These are phyloP conservation scores for Eidolon dupreanum DNA, from an alignment of 2,797 vertebrate genomes.

Conservation along the genomic window DNA sequence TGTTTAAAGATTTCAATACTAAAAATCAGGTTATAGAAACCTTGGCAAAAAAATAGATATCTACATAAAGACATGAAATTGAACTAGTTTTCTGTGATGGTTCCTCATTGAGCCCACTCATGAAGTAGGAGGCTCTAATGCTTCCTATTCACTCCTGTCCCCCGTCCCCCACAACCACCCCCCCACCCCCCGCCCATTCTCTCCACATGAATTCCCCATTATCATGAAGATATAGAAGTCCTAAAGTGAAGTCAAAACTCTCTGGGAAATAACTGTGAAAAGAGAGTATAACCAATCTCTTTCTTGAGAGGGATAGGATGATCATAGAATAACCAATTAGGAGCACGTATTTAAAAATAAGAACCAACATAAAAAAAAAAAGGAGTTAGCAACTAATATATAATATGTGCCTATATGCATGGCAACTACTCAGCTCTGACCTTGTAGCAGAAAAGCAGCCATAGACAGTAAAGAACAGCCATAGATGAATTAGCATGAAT, in stretches of 20 bases:
- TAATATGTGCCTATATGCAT: not conserved
- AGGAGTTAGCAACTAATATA: not conserved
- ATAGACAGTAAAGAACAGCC: not conserved
- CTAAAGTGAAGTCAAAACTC: not conserved
- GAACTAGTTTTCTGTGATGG: not conserved
- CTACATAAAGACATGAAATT: not conserved
- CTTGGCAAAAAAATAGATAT: not conserved
- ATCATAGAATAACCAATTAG: not conserved
- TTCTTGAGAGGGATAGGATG: not conserved
- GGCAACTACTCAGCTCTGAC: not conserved
- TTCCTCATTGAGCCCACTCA: not conserved
- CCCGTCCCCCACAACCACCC: not conserved
- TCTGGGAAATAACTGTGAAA: not conserved
- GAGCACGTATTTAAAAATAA: not conserved
- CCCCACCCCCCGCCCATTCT: not conserved
- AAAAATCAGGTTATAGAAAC: conserved; percentile 24
- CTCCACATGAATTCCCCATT: not conserved
- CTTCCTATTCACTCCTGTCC: not conserved
- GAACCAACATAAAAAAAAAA: not conserved
- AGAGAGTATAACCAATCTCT: not conserved
- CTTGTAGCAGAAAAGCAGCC: not conserved
- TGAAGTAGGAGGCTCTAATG: too few species aligned
- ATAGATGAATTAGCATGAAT: not conserved
- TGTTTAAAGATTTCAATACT: conserved; percentile 36
- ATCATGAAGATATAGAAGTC: not conserved